A percentile compares a stretch with the other conserved stretches of the same genome.
These are phyloP conservation scores for Scrobipalpa atriplicella DNA, from an alignment of 2,888 invertebrate genomes.

Conservation along the genomic window DNA sequence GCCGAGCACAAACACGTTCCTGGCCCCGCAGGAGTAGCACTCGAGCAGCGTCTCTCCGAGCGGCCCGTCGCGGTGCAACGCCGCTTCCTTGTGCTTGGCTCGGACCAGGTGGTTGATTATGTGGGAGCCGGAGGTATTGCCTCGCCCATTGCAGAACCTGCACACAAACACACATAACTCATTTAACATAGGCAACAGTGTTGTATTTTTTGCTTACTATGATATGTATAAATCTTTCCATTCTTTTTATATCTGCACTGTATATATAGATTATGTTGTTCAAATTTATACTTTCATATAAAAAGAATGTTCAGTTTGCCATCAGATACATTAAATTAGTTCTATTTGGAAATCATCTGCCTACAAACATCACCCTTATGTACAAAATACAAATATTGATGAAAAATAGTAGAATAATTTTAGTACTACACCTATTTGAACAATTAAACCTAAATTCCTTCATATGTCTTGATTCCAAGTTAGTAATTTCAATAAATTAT, in stretches of 20 bases:
- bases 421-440: background rate
- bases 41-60: slow-evolving; percentile 98
- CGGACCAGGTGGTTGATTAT: slow-evolving; percentile 99
- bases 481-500: background rate
- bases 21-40: slow-evolving; percentile 99
- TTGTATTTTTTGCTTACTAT: too few species aligned
- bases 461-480: background rate
- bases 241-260: too few species aligned
- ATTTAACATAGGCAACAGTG: too few species aligned
- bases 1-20: slow-evolving; percentile 99
- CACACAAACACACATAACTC: background rate
- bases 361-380: too few species aligned
- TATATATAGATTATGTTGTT: too few species aligned
- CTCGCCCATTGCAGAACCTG: slow-evolving; percentile 98
- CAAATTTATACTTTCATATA: too few species aligned
- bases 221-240: too few species aligned
- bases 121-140: slow-evolving; percentile 98
- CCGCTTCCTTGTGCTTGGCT: slow-evolving; percentile 99
- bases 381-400: too few species aligned
- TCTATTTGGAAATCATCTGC: too few species aligned
- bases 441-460: background rate
- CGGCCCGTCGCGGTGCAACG: slow-evolving; percentile 98
- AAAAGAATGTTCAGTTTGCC: too few species aligned
- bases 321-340: too few species aligned
- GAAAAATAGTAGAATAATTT: too few species aligned